phyloP scores from a whole-genome alignment of 2,888 invertebrate species.

The Heteromurus nitidus region DNA sequence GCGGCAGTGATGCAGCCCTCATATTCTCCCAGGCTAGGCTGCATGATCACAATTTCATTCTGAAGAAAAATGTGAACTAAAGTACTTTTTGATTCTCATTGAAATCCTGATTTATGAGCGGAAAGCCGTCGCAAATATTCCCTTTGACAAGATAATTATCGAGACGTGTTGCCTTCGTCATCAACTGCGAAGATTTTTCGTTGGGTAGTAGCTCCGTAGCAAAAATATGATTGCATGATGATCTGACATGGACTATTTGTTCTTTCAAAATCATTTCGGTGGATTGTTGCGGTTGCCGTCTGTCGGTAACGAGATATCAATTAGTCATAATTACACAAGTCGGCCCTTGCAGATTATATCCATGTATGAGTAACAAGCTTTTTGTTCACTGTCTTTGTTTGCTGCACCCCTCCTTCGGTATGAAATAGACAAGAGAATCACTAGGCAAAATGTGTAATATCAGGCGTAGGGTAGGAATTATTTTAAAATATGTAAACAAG shows the following conservation, averaged over 20 bases:
- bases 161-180: not conserved
- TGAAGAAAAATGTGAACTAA: not conserved
- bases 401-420: too few species aligned
- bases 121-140: constrained; percentile 39
- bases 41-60: not conserved
- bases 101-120: constrained; percentile 51
- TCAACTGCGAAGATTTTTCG: too few species aligned
- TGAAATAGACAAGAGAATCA: too few species aligned
- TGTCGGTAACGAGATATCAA: constrained; percentile 51
- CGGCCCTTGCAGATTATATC: too few species aligned
- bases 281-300: not conserved
- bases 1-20: not conserved
- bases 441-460: too few species aligned
- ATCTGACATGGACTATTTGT: too few species aligned
- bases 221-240: too few species aligned
- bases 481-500: too few species aligned
- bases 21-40: not conserved
- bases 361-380: too few species aligned
- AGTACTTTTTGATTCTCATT: constrained; percentile 21
- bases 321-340: constrained; percentile 34
- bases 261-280: constrained; percentile 5
- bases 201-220: too few species aligned
- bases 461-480: too few species aligned
- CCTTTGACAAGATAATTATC: constrained; percentile 58
- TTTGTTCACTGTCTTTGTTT: too few species aligned